Evolutionary conservation across 2,888 invertebrate genomes (phyloP), one percentile per base, ranked within the genome.

Genomic region (Panzeria rudis): DNA sequence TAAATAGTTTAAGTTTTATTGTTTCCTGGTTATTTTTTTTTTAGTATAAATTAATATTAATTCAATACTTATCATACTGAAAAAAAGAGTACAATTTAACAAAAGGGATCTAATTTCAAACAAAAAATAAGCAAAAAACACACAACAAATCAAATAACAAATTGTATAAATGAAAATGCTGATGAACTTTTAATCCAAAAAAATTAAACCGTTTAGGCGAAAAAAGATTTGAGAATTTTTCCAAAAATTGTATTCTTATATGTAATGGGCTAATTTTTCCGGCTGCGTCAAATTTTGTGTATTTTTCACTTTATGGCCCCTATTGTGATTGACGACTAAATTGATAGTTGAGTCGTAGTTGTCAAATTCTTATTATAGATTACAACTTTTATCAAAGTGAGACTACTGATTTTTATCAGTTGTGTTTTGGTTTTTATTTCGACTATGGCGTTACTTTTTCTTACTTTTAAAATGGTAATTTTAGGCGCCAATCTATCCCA

Each of bases 51-150:
- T 76, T 64, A 73, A 66, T 59, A 78, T 11, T 47, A 72, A 47
- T 23, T 68, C 23, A 29, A 44, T 50, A 59, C 20, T 68, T 73
- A 50, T 64, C 38, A 17, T 41, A 61, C 23, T 11, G 35, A 35
- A 66, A 56, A 35, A 68, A 23, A 29, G 29, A 29, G 29, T 29
- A 11, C 23, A 56, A 77, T 56, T 73, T 35, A 66, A 66, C 59
- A 73, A 76, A 69, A 47, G 64, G 50, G 56, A 64, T 79, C 79
- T 59, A 23, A 79, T 84, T 84, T 79, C 84, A 69, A 54, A 69
- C 29, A 50, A 54, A 75, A 72, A 23, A 32, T 17, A 75, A 38
- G 29, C 2, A 3, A 17, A 41, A 62, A 23, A 17, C n/a, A n/a
- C n/a, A 71, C n/a, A 41, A 41, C 44, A 32, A 29, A 71, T 29